These are phyloP conservation scores for Ceratina australensis DNA, from an alignment of 1,140 invertebrate genomes.

Conservation along the genomic window DNA sequence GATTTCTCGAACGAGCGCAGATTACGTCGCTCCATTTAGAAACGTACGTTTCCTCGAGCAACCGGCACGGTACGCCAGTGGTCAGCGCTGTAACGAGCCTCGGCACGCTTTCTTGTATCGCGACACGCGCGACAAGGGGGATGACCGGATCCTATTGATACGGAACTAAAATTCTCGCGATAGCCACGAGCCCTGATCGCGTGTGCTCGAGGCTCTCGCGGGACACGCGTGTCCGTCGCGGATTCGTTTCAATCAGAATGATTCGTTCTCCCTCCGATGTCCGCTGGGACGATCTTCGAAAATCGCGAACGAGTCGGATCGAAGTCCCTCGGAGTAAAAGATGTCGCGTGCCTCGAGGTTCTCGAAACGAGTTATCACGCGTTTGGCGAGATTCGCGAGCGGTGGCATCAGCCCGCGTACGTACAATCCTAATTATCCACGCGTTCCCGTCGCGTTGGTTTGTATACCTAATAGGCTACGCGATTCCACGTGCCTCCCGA, in stretches of 20 bases:
- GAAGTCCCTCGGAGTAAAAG: no score
- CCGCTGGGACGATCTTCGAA: no score
- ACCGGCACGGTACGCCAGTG: neutral
- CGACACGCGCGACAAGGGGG: neutral
- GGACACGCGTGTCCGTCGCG: neutral
- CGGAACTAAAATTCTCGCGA: neutral
- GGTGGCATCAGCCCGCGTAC: neutral
- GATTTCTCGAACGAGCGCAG: constrained; percentile 19
- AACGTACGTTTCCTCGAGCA: constrained; percentile 17
- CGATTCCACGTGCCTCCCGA: constrained; percentile 7
- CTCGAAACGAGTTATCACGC: no score
- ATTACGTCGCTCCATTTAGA: constrained; percentile 31
- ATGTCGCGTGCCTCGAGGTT: no score
- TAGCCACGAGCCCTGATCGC: neutral
- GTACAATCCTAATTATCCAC: constrained; percentile 36
- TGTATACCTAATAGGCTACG: constrained; percentile 10
- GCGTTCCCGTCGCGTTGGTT: constrained; percentile 9
- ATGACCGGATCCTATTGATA: constrained; percentile 10
- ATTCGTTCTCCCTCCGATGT: neutral
- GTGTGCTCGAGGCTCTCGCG: neutral
- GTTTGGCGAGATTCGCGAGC: neutral
- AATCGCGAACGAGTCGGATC: no score
- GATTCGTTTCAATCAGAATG: neutral
- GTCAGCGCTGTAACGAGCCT: constrained; percentile 1
- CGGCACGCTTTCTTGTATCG: neutral